Evolutionary conservation across 2,888 invertebrate genomes (phyloP).

Genomic region (Drosophila histrio): DNA sequence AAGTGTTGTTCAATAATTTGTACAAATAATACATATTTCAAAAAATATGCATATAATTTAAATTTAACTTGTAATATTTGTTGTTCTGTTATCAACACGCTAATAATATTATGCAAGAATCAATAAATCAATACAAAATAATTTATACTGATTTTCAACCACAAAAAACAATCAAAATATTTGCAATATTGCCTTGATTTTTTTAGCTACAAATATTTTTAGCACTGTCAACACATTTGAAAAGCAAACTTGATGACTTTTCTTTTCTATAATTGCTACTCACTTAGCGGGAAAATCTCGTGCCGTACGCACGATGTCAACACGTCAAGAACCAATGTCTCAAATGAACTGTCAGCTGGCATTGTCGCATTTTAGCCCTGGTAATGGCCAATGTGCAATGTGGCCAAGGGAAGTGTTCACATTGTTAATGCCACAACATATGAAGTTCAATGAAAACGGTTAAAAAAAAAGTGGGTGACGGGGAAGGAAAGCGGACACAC

Average conservation of each 20-base stretch:
- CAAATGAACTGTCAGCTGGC: constrained; percentile 57
- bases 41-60: background rate
- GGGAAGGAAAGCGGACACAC: constrained; percentile 45
- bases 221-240: constrained; percentile 1
- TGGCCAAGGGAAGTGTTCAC: constrained; percentile 34
- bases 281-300: constrained; percentile 19
- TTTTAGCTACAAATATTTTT: background rate
- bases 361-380: constrained; percentile 25
- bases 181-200: background rate
- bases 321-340: constrained; percentile 58
- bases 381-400: constrained; percentile 43
- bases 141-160: too few relatives aligned
- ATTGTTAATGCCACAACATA: constrained; percentile 41
- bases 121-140: too few relatives aligned
- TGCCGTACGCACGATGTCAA: constrained; percentile 42
- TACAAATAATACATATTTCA: too few relatives aligned
- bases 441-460: constrained; percentile 75
- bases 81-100: background rate
- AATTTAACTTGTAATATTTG: background rate
- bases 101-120: background rate
- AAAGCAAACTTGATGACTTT: background rate
- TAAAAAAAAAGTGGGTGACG: constrained; percentile 2
- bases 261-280: constrained; percentile 8
- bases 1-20: too few relatives aligned
- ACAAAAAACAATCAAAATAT: background rate